Base-by-base conservation (phyloP, 2,888 invertebrate genomes). In the Electrophaes corylata region DNA sequence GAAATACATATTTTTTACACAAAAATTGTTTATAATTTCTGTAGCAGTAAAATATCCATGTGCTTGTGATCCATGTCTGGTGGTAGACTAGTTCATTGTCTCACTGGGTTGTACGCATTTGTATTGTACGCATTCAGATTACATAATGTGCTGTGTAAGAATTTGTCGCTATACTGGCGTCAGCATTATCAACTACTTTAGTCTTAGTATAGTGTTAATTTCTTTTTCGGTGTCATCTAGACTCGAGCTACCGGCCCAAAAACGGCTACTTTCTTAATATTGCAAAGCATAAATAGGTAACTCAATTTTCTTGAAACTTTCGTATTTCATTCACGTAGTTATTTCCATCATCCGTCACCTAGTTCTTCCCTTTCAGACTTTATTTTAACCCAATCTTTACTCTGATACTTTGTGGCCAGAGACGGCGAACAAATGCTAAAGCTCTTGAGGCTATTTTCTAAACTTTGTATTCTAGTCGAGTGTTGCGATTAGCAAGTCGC, bases 391-490 rank as follows among this genome's bases (percentile, higher is more conserved):
- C n/a, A n/a, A 33, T 33, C 33, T 35, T 11, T 4, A 4, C 16
- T n/a, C 39, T 14, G 14, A 35, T 29, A 29, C 2, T 11, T 40
- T 0, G 4, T 6, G 12, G n/a, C 26, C 14, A 43, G 26, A 14
- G 10, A 43, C 4, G 11, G 3, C 11, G 2, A 11, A 23, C 41
- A 40, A 11, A n/a, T 45, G 23, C 23, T 26, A 20, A 48, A 40
- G 39, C 45, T 53, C n/a, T 3, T 31, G 20, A 44, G 19, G 43
- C 37, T 18, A 35, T 41, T 35, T 41, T 26, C 26, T 26, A 18
- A 12, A 4, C 23, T 64, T 54, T 57, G 40, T 66, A 66, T 60
- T 66, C 66, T 20, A 41, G 58, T 54, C 31, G 44, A 58, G 56
- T 56, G 39, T 46, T 58, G 37, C 37, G 55, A 63, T 62, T 61